Evolutionary conservation across 37 sponge, comb jelly and placozoan species (phyloP).

Genomic region (Halichondria panicea): DNA sequence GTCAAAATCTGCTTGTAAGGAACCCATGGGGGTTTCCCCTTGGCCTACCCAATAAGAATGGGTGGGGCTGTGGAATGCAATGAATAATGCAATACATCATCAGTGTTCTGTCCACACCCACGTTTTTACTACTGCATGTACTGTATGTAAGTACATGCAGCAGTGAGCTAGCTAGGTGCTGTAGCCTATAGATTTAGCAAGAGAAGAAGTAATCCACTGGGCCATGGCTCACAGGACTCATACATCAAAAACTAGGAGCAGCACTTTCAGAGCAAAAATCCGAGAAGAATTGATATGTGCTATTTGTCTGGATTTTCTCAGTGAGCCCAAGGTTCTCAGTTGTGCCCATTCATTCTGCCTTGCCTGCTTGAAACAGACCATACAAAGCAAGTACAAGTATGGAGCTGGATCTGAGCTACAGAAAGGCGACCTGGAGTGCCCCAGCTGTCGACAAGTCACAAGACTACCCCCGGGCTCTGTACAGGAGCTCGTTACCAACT

Average conservation of each 20-base stretch:
- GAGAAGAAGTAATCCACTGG: too few relatives aligned
- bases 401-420: background rate
- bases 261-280: slow-evolving; percentile 3
- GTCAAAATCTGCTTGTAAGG: too few relatives aligned
- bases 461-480: slow-evolving; percentile 5
- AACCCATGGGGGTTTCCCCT: too few relatives aligned
- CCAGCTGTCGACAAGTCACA: slow-evolving; percentile 37
- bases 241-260: background rate
- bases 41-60: too few relatives aligned
- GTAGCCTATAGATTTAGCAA: too few relatives aligned
- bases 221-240: too few relatives aligned
- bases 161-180: too few relatives aligned
- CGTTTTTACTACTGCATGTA: too few relatives aligned
- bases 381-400: background rate
- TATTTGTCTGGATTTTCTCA: slow-evolving; percentile 31
- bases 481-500: slow-evolving; percentile 18
- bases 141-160: too few relatives aligned
- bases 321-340: slow-evolving; percentile 24
- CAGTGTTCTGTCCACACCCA: too few relatives aligned
- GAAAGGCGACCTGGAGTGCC: slow-evolving; percentile 15
- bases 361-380: background rate
- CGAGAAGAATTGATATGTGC: slow-evolving; percentile 42
- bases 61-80: too few relatives aligned
- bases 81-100: too few relatives aligned
- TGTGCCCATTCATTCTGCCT: slow-evolving; percentile 35